These are phyloP conservation scores for Triplophysa siluroides DNA, from an alignment of 2,113 vertebrate species.

Conservation along the genomic window DNA sequence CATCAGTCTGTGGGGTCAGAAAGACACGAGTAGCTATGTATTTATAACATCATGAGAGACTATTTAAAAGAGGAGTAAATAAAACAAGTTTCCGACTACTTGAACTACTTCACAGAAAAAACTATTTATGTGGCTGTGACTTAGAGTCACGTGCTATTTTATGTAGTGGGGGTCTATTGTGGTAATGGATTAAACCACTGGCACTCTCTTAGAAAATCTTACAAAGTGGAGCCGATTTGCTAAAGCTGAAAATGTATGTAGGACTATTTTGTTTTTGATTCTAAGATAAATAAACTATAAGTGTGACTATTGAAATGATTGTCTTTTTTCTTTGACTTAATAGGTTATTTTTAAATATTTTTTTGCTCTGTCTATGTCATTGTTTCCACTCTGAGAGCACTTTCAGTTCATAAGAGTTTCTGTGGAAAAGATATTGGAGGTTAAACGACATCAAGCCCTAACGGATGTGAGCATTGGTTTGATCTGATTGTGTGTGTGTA, in stretches of 20 bases:
- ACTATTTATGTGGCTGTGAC: neutral
- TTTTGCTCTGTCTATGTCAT: neutral
- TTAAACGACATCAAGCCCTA: neutral
- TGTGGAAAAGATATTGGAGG: neutral
- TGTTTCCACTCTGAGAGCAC: neutral
- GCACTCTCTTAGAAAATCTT: neutral
- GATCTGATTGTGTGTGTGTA: slow-evolving; percentile 21
- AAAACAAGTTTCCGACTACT: neutral
- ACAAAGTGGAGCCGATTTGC: neutral
- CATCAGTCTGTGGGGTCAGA: neutral
- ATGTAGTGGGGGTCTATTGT: slow-evolving; percentile 1
- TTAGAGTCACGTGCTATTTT: slow-evolving; percentile 22
- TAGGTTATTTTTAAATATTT: neutral
- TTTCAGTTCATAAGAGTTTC: neutral
- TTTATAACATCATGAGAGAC: neutral
- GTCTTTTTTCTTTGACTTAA: neutral
- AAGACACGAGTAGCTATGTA: neutral
- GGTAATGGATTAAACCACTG: slow-evolving; percentile 19
- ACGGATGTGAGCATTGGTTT: slow-evolving; percentile 19
- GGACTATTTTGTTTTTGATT: too few relatives aligned
- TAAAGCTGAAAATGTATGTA: too few relatives aligned
- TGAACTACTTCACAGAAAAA: neutral
- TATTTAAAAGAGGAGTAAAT: slow-evolving; percentile 18
- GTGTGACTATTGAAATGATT: neutral
- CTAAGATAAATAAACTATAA: too few relatives aligned